Conservation (phyloP, 2,113 vertebrate genomes). For the Scalopus aquaticus region DNA sequence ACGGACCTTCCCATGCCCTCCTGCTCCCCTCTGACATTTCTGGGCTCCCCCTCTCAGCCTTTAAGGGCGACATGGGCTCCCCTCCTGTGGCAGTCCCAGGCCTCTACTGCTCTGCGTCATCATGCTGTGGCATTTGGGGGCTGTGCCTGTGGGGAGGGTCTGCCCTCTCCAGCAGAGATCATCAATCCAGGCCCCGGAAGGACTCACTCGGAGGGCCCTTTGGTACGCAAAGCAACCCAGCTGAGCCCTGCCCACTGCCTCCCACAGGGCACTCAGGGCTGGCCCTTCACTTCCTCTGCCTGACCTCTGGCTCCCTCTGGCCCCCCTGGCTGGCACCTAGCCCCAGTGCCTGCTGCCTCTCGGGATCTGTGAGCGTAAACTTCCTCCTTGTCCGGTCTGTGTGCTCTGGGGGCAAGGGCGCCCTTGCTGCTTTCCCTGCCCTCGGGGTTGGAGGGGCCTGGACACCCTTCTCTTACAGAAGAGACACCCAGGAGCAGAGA, state of each 20-base stretch:
- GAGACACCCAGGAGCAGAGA: background rate
- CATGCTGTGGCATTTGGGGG: background rate
- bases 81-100: fast-evolving
- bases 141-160: background rate
- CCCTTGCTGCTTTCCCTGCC: no score
- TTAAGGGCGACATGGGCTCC: fast-evolving
- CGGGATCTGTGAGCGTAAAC: background rate
- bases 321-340: background rate
- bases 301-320: no score
- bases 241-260: no score
- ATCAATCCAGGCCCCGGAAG: fast-evolving
- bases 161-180: no score
- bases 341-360: fast-evolving
- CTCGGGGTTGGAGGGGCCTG: no score
- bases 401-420: background rate
- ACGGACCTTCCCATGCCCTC: no score
- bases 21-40: background rate
- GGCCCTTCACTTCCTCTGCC: background rate
- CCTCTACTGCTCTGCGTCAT: background rate
- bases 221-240: fast-evolving
- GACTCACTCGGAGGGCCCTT: background rate
- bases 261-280: no score
- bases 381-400: fast-evolving
- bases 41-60: background rate
- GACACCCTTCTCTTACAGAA: background rate